Evolutionary conservation across 2,888 invertebrate genomes (phyloP).

Genomic region (Ceraclea dissimilis): DNA sequence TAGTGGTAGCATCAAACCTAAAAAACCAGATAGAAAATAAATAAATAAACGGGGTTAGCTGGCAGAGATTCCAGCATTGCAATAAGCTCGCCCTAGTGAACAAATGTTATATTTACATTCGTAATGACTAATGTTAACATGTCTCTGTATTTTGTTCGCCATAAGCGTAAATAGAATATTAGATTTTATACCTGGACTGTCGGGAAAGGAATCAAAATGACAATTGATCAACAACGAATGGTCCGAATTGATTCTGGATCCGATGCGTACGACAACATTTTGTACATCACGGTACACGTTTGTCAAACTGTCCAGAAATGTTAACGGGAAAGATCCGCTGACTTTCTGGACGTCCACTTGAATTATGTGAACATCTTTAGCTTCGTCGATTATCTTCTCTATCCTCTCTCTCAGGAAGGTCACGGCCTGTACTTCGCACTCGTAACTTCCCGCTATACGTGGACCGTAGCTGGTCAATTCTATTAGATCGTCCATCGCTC

Average conservation of each 20-base stretch:
- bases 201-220: constrained; percentile 84
- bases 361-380: constrained; percentile 49
- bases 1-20: too few relatives aligned
- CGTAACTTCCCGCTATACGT: constrained; percentile 61
- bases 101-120: too few relatives aligned
- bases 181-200: constrained; percentile 67
- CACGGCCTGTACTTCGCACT: constrained; percentile 68
- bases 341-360: constrained; percentile 61
- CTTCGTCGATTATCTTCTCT: constrained; percentile 41
- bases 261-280: constrained; percentile 69
- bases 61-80: too few relatives aligned
- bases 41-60: too few relatives aligned
- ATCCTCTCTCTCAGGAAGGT: constrained; percentile 52
- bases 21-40: too few relatives aligned
- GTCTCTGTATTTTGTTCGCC: too few relatives aligned
- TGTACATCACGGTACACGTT: constrained; percentile 76
- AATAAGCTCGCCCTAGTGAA: too few relatives aligned
- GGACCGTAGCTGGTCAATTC: constrained; percentile 56
- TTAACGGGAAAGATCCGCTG: constrained; percentile 68
- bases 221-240: constrained; percentile 76
- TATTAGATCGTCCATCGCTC: constrained; percentile 57
- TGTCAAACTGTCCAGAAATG: constrained; percentile 72
- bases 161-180: too few relatives aligned
- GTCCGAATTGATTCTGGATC: constrained; percentile 44
- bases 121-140: too few relatives aligned